These are phyloP conservation scores for Hemibagrus guttatus DNA, from an alignment of 2,797 vertebrate species.

Conservation along the genomic window DNA sequence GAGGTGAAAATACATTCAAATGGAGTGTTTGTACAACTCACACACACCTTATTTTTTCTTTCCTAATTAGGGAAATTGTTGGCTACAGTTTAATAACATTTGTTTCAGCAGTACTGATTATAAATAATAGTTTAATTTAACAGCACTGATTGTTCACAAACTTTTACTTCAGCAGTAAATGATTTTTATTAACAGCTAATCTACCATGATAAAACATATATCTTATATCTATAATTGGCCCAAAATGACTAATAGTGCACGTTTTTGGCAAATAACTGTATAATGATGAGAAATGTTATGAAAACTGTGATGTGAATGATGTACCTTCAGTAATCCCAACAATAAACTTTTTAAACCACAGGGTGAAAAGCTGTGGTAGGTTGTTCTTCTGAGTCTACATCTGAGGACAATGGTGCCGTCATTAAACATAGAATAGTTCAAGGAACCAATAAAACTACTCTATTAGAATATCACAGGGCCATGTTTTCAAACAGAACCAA, in stretches of 20 bases:
- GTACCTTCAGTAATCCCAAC: background rate
- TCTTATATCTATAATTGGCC: background rate
- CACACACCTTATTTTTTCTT: background rate
- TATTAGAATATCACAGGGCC: background rate
- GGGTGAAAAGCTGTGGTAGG: background rate
- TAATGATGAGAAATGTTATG: background rate
- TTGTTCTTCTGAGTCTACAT: background rate
- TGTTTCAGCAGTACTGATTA: background rate
- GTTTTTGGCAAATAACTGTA: background rate
- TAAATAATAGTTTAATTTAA: background rate
- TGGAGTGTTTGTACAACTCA: background rate
- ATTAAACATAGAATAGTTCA: background rate
- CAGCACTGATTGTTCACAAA: background rate
- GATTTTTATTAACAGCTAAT: background rate
- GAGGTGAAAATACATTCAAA: background rate
- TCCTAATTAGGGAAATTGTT: background rate
- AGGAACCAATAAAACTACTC: background rate
- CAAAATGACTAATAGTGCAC: background rate
- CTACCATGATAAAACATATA: background rate
- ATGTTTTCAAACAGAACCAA: conserved; percentile 59
- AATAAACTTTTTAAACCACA: background rate
- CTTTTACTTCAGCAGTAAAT: background rate
- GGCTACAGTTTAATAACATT: background rate
- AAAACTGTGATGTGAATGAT: background rate
- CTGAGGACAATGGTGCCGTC: background rate